phyloP scores from a whole-genome alignment of 1,140 invertebrate genomes.

The Drosophila prosaltans region DNA sequence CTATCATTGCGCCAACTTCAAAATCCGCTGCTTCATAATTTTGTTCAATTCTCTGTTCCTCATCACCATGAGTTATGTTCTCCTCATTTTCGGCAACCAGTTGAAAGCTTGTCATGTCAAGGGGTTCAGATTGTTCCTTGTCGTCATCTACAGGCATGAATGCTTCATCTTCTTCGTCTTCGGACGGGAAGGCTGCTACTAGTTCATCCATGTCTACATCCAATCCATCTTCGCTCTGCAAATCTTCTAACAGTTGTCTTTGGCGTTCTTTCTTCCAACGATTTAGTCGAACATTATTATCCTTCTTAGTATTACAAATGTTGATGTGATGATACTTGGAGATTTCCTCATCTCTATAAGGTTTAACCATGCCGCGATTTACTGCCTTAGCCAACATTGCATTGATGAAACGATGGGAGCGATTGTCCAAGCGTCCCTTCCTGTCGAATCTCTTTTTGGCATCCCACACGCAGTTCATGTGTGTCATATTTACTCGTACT shows the following conservation, averaged over 20 bases:
- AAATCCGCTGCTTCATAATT: too few relatives aligned
- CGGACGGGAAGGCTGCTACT: too few relatives aligned
- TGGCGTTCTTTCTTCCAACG: constrained; percentile 20
- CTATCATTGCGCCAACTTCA: too few relatives aligned
- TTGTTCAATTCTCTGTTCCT: too few relatives aligned
- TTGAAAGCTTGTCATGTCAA: too few relatives aligned
- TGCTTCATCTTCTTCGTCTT: too few relatives aligned
- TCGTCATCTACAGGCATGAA: too few relatives aligned
- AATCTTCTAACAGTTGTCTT: background rate
- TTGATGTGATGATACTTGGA: background rate
- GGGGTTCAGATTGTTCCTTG: too few relatives aligned
- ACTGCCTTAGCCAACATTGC: constrained; percentile 48
- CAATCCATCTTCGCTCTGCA: too few relatives aligned
- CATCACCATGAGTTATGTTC: too few relatives aligned
- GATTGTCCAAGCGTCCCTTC: constrained; percentile 34
- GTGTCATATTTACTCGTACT: constrained; percentile 39
- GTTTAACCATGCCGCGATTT: constrained; percentile 32
- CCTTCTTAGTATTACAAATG: constrained; percentile 34
- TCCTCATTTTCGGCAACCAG: too few relatives aligned
- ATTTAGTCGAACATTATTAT: constrained; percentile 41
- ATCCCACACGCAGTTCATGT: constrained; percentile 44
- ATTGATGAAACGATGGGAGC: constrained; percentile 40
- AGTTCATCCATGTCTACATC: too few relatives aligned
- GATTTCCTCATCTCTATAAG: constrained; percentile 26
- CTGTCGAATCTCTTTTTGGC: constrained; percentile 36